These are phyloP conservation scores for Ophion slaviceki DNA, from an alignment of 2,888 invertebrate genomes.

Conservation along the genomic window DNA sequence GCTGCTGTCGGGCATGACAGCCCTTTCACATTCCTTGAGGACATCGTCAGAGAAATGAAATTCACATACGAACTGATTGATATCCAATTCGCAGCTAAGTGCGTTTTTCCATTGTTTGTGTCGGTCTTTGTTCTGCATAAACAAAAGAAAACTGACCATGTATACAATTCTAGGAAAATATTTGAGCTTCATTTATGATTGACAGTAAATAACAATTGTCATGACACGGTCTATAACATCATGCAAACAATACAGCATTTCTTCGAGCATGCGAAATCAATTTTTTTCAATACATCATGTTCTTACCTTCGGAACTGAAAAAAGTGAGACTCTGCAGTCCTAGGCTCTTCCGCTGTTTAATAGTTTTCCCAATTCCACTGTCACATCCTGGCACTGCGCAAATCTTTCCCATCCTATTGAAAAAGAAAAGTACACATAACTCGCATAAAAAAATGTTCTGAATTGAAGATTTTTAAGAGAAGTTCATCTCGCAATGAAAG, in stretches of 20 bases:
- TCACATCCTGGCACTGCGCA: not conserved
- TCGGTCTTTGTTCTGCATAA: not conserved
- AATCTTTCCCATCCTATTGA: not conserved
- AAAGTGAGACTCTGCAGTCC: not conserved
- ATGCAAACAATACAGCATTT: not conserved
- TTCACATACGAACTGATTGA: not conserved
- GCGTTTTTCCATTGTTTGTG: not conserved
- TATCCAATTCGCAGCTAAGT: not conserved
- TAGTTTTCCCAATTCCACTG: not conserved
- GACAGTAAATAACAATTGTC: too few species aligned
- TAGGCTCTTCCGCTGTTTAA: slow-evolving; percentile 5
- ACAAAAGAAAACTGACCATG: too few species aligned
- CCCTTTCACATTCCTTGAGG: not conserved
- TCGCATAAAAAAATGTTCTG: not conserved
- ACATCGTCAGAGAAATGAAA: slow-evolving; percentile 2
- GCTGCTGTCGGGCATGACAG: not conserved
- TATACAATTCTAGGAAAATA: too few species aligned
- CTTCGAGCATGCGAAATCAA: not conserved
- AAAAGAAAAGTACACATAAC: not conserved
- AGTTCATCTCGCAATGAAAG: not conserved
- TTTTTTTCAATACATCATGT: too few species aligned
- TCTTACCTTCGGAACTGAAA: too few species aligned
- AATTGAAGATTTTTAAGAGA: not conserved
- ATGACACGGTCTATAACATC: too few species aligned
- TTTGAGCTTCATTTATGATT: too few species aligned